phyloP scores from a whole-genome alignment of 2,113 vertebrate genomes.

The Tychaedon coryphoeus region DNA sequence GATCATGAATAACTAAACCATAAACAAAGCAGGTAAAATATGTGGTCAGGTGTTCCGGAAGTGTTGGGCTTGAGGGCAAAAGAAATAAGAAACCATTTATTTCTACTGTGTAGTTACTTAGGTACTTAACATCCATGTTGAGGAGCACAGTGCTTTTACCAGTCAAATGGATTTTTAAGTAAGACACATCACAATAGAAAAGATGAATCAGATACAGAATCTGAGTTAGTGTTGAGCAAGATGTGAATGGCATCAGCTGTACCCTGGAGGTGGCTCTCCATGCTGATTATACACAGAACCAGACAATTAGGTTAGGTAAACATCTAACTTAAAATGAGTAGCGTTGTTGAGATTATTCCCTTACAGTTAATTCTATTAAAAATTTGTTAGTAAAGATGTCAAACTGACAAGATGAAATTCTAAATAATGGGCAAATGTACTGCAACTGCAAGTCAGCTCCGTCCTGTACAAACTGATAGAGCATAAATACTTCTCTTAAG shows the following conservation, averaged over 20 bases:
- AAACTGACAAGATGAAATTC: not conserved
- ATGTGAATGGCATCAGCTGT: not conserved
- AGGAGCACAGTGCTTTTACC: not conserved
- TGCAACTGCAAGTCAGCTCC: not conserved
- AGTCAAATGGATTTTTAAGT: not conserved
- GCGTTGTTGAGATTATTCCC: not conserved
- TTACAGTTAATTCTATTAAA: not conserved
- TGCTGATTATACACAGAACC: fast-evolving
- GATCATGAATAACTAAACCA: not conserved
- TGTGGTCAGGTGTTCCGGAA: not conserved
- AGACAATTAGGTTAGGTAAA: not conserved
- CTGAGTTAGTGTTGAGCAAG: not conserved
- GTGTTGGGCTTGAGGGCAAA: not conserved
- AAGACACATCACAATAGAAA: not conserved
- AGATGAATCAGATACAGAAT: not conserved
- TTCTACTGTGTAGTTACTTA: not conserved
- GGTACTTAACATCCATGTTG: not conserved
- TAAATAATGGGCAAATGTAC: not conserved
- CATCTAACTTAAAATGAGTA: not conserved
- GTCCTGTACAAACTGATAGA: not conserved
- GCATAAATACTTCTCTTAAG: not conserved
- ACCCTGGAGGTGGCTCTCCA: fast-evolving
- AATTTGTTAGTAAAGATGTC: not conserved
- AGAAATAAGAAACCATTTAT: not conserved
- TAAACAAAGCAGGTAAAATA: not conserved